Percentiles rank a stretch among this genome's conserved stretches.
These are phyloP conservation scores for Eretmochelys imbricata DNA, from an alignment of 2,113 vertebrate genomes.

Conservation along the genomic window DNA sequence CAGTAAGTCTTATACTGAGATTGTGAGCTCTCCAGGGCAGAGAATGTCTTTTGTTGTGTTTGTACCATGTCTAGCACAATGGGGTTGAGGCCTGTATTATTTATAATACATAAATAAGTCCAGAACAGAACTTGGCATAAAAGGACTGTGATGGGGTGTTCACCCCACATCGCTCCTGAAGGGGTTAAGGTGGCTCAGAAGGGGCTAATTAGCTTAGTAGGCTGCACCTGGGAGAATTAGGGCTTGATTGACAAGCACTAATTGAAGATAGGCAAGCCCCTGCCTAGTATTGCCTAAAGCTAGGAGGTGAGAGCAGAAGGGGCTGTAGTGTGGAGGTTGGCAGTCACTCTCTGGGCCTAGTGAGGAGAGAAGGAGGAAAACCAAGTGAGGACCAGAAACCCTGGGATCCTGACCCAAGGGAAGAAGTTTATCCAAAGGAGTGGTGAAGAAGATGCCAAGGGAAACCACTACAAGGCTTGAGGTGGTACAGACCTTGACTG, in stretches of 20 bases:
- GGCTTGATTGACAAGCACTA: not conserved
- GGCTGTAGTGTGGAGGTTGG: not conserved
- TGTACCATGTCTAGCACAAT: not conserved
- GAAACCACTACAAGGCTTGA: not conserved
- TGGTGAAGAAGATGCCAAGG: not conserved
- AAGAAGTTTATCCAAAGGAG: not conserved
- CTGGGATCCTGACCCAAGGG: not conserved
- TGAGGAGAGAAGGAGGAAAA: not conserved
- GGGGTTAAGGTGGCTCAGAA: not conserved
- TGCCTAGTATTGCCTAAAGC: not conserved
- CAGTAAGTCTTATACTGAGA: accelerated
- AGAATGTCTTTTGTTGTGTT: not conserved
- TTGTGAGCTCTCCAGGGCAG: not conserved
- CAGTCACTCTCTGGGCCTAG: not conserved
- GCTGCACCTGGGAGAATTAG: not conserved
- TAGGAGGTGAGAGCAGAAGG: not conserved
- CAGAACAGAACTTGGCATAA: not conserved
- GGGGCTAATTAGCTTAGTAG: not conserved
- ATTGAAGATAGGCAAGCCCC: not conserved
- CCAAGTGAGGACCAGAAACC: not conserved
- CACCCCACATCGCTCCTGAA: not conserved
- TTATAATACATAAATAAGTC: not conserved
- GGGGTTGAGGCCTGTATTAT: not conserved
- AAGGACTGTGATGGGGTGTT: not conserved
- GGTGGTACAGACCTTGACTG: not conserved